These are phyloP conservation scores for Chironomus striatipennis DNA, from an alignment of 1,140 invertebrate genomes.

Conservation along the genomic window DNA sequence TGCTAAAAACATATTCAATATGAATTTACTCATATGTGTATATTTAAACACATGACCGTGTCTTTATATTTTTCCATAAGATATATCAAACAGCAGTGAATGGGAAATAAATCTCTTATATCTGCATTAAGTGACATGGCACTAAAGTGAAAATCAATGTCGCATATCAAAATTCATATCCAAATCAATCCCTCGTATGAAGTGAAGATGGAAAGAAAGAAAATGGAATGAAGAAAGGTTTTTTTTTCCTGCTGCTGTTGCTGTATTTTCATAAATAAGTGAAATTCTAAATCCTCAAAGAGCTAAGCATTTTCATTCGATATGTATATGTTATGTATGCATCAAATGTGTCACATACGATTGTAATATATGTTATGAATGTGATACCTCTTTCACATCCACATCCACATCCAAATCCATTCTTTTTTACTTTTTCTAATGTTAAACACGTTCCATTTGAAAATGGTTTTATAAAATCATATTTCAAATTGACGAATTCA, in stretches of 20 bases:
- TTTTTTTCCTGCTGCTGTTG: background rate
- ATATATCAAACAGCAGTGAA: background rate
- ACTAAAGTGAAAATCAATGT: slow-evolving; percentile 22
- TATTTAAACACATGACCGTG: background rate
- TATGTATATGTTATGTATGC: background rate
- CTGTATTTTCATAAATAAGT: background rate
- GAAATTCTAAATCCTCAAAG: background rate
- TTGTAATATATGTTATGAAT: slow-evolving; percentile 1
- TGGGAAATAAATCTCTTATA: background rate
- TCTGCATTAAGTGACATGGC: background rate
- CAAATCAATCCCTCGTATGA: slow-evolving; percentile 4
- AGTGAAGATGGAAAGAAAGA: background rate
- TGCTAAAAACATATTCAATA: too few species aligned
- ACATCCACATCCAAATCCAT: background rate
- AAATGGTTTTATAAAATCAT: slow-evolving; percentile 15
- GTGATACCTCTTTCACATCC: background rate
- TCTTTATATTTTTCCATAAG: background rate
- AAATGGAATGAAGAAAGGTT: slow-evolving; percentile 5
- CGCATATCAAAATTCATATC: slow-evolving; percentile 21
- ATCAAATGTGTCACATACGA: slow-evolving; percentile 1
- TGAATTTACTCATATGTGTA: too few species aligned
- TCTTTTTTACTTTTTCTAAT: background rate
- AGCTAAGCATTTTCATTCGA: background rate
- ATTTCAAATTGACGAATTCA: background rate
- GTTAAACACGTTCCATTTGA: background rate